phyloP scores from a whole-genome alignment of 92 coral and sea anemone genomes.

The Phenganax stokvisi region DNA sequence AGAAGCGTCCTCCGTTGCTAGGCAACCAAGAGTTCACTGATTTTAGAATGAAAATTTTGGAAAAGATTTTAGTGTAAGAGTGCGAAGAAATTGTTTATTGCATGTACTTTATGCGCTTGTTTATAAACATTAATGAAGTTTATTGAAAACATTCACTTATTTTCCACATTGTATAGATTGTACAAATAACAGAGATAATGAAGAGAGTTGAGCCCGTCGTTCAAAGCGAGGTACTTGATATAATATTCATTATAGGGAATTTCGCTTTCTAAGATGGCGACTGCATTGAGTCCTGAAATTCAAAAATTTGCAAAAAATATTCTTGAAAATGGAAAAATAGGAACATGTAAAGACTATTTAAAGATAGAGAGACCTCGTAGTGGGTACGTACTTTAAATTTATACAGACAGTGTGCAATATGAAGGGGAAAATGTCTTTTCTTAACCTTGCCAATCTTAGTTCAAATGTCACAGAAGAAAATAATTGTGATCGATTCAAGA shows the following conservation, averaged over 20 bases:
- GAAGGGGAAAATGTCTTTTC: neutral
- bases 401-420: too few species aligned
- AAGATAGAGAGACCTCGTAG: constrained; percentile 15
- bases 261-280: neutral
- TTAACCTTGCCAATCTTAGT: neutral
- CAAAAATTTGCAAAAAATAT: constrained; percentile 10
- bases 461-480: constrained; percentile 6
- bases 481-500: constrained; percentile 73
- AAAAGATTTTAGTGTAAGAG: neutral
- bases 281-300: neutral
- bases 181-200: neutral
- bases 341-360: constrained; percentile 16
- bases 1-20: constrained; percentile 8
- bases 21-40: constrained; percentile 1
- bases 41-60: neutral
- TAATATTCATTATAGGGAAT: neutral
- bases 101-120: too few species aligned
- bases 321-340: neutral
- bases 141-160: neutral
- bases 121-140: neutral
- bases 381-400: constrained; percentile 8
- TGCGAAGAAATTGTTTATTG: neutral
- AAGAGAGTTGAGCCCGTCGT: neutral
- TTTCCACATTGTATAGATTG: too few species aligned
- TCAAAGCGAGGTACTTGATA: neutral